Conservation (phyloP, 1,140 invertebrate species). For the Muscidifurax raptorellus region DNA sequence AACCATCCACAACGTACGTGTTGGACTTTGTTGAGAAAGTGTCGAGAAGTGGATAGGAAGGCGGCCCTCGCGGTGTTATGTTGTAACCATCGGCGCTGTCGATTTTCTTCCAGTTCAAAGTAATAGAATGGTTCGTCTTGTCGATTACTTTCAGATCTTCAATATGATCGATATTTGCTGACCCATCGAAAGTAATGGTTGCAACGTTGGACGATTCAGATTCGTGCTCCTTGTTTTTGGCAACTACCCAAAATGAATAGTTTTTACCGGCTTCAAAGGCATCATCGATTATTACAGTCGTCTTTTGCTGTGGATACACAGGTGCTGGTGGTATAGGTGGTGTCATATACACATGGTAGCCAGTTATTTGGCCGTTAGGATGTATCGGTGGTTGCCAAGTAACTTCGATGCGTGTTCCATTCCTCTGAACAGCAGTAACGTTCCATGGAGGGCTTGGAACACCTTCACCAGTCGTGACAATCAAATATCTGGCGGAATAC, state of each 20-base stretch:
- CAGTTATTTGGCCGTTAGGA: constrained; percentile 80
- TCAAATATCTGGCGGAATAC: constrained; percentile 68
- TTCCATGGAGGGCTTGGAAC: constrained; percentile 81
- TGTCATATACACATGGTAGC: constrained; percentile 80
- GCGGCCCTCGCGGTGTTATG: constrained; percentile 73
- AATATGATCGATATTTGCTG: constrained; percentile 79
- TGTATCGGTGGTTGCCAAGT: constrained; percentile 81
- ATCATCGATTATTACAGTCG: constrained; percentile 73
- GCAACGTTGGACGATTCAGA: constrained; percentile 78
- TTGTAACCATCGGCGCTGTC: constrained; percentile 80
- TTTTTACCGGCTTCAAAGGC: constrained; percentile 77
- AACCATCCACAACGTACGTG: constrained; percentile 75
- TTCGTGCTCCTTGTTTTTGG: constrained; percentile 78
- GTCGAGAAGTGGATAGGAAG: constrained; percentile 75
- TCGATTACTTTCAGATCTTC: constrained; percentile 75
- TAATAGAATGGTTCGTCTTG: constrained; percentile 74
- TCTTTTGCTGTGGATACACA: constrained; percentile 55
- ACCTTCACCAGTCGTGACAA: constrained; percentile 80
- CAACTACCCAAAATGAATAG: constrained; percentile 88
- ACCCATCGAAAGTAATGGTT: constrained; percentile 78
- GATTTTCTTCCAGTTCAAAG: constrained; percentile 79
- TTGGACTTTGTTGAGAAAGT: constrained; percentile 67
- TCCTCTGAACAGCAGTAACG: constrained; percentile 79
- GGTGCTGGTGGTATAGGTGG: constrained; percentile 77
- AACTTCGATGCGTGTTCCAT: constrained; percentile 80